Evolutionary conservation across 2,113 vertebrate genomes (phyloP).

Genomic region (Rhabdornis inornatus): DNA sequence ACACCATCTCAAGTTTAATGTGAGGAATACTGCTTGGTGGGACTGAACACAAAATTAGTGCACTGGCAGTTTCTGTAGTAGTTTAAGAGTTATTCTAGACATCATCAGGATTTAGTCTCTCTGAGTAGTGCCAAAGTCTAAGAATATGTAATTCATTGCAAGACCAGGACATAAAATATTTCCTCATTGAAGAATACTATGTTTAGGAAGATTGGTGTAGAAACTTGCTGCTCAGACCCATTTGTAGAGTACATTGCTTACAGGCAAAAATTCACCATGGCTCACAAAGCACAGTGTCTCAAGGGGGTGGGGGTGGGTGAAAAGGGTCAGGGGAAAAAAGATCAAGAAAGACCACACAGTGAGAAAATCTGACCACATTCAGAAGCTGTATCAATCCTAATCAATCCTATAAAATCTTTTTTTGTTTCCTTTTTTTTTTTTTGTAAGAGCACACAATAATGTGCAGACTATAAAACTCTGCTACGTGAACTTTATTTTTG

Average conservation of each 20-base stretch:
- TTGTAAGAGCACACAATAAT: not conserved
- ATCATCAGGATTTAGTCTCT: not conserved
- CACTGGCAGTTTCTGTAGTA: not conserved
- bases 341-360: constrained; percentile 50
- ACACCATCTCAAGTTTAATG: not conserved
- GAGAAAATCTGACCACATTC: constrained; percentile 42
- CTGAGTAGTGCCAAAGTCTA: not conserved
- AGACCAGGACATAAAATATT: not conserved
- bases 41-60: not conserved
- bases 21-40: not conserved
- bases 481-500: not conserved
- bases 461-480: not conserved
- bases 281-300: not conserved
- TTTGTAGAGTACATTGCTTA: not conserved
- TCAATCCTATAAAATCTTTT: not conserved
- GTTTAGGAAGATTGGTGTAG: not conserved
- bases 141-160: not conserved
- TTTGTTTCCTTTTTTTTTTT: not conserved
- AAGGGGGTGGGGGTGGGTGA: not conserved
- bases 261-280: not conserved
- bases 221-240: not conserved
- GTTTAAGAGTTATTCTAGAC: not conserved
- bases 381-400: not conserved
- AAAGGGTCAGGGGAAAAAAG: not conserved
- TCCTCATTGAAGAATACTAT: not conserved